Conservation (phyloP, 2,888 invertebrate species). For the Erannis defoliaria region DNA sequence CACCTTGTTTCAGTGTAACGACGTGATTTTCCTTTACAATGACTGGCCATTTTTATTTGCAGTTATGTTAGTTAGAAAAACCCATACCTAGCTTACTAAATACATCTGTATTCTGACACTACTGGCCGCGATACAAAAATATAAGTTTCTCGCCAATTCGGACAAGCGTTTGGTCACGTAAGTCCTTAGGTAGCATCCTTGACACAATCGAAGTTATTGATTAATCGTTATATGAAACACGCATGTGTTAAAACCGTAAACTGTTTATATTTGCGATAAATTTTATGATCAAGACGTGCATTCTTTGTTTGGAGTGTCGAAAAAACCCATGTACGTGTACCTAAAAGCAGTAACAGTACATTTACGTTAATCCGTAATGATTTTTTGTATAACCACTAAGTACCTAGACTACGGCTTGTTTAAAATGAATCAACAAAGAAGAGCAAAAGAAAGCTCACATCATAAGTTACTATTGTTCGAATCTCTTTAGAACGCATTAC, state of each 20-base stretch:
- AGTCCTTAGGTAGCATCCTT: slow-evolving; percentile 37
- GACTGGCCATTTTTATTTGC: slow-evolving; percentile 12
- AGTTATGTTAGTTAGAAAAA: slow-evolving; percentile 26
- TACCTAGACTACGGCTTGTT: neutral
- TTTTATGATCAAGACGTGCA: slow-evolving; percentile 22
- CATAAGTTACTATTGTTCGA: too few species aligned
- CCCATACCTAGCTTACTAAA: slow-evolving; percentile 3
- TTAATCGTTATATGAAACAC: slow-evolving; percentile 40
- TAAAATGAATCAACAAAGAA: too few species aligned
- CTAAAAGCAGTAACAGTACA: too few species aligned
- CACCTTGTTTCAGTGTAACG: neutral
- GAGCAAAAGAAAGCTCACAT: neutral
- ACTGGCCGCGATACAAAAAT: neutral
- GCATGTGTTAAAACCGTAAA: slow-evolving; percentile 37
- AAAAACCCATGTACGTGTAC: slow-evolving; percentile 19
- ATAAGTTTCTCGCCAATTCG: neutral
- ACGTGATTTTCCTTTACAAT: slow-evolving; percentile 31
- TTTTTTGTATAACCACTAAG: neutral
- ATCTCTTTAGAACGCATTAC: too few species aligned
- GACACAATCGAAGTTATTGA: slow-evolving; percentile 39
- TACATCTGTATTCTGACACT: neutral
- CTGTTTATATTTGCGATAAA: slow-evolving; percentile 36
- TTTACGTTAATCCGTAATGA: neutral
- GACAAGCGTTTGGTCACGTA: slow-evolving; percentile 39
- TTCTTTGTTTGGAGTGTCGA: slow-evolving; percentile 35